Conservation (phyloP, 1,140 invertebrate genomes). For the Caenorhabditis brenneri region DNA sequence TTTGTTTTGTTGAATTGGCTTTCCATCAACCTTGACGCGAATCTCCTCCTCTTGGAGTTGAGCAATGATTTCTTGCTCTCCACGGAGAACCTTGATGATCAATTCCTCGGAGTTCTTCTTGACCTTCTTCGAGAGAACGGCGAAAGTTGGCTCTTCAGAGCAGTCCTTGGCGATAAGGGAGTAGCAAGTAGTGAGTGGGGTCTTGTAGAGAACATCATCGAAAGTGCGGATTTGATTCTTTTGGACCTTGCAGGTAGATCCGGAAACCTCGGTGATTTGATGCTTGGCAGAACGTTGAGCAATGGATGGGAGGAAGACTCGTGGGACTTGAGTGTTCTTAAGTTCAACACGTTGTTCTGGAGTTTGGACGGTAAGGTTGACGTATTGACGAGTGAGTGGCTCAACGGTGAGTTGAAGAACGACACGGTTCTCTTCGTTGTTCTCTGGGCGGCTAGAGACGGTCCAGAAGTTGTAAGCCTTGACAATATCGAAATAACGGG, state of each 20-base stretch:
- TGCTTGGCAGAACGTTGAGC: constrained; percentile 32
- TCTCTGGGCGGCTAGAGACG: constrained; percentile 3
- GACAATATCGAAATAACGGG: constrained; percentile 49
- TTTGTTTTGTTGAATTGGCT: constrained; percentile 29
- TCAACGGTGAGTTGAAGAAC: constrained; percentile 58
- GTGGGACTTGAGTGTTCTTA: constrained; percentile 44
- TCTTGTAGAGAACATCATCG: constrained; percentile 55
- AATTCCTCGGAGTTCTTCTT: constrained; percentile 47
- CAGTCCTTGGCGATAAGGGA: constrained; percentile 65
- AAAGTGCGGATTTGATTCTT: constrained; percentile 53
- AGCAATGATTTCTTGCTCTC: constrained; percentile 47
- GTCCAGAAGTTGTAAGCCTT: constrained; percentile 53
- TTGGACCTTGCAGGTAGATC: constrained; percentile 8
- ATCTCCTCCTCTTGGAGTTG: constrained; percentile 39
- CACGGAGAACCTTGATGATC: constrained; percentile 57
- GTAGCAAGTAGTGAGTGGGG: constrained; percentile 59
- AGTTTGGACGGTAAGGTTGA: constrained; percentile 60
- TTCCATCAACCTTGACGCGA: constrained; percentile 52
- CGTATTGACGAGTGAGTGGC: constrained; percentile 54
- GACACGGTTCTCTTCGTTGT: constrained; percentile 32
- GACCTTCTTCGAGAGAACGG: constrained; percentile 55
- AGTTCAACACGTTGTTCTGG: constrained; percentile 45
- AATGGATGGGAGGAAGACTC: constrained; percentile 43
- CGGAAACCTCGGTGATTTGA: background rate
- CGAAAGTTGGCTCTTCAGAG: too few relatives aligned